Base-by-base conservation (phyloP, 2,113 vertebrate genomes). In the Helogale parvula region DNA sequence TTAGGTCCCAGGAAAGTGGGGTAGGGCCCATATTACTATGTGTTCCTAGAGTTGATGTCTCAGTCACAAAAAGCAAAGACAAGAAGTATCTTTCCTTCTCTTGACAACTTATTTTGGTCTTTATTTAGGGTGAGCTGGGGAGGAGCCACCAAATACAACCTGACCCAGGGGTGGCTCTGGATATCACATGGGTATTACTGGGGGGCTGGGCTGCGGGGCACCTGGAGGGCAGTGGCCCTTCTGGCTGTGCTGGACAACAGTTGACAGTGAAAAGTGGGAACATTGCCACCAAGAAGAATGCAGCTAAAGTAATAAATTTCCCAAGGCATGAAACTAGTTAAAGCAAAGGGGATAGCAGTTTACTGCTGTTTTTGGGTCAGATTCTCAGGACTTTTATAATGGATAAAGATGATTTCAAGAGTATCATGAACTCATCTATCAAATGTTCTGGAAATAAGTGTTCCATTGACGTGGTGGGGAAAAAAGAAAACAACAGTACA, bases 221-320 rank as follows among this genome's bases (percentile, higher is more conserved):
- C 33, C 52, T 7, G 17, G 35, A 63, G 45, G 60, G 2, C 21
- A 54, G 31, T 2, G 0, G 54, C 8, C 54, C 76, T 52, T 63
- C 19, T 12, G 14, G 47, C 45, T 33, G 81, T 63, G 50, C 17
- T 0, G 0, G 86, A 25, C 60, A 72, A 82, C 41, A 41, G 47
- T 1, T 11, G 71, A 96, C 66, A 91, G 38, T 25, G 79, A 88
- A 45, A 63, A 29, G 45, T 33, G 38, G 23, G 23, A 69, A 74
- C 21, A 82, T 47, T 4, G 15, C 12, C 25, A 47, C 3, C 23
- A 52, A 16, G 41, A 77, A 65, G 85, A 72, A 2, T 69, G 19
- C 72, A 94, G 69, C 50, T 10, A 71, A 93, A 93, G 41, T 5
- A 81, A 63, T 33, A 31, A 16, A n/a, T 72, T 96, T 87, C 69